These are phyloP conservation scores for Gila robusta DNA, from an alignment of 2,797 vertebrate species.

Conservation along the genomic window DNA sequence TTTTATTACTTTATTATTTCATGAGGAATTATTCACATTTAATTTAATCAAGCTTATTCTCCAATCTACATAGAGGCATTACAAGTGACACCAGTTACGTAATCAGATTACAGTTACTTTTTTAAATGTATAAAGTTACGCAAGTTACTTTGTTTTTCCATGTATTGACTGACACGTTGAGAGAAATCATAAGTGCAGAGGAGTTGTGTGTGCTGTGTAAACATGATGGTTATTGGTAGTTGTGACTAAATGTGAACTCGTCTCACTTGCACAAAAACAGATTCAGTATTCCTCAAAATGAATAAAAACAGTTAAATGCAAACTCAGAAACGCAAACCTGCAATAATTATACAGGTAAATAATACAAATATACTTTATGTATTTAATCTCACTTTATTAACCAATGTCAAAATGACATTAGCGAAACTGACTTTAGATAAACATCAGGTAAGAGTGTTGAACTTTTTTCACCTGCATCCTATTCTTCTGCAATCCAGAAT, in stretches of 20 bases:
- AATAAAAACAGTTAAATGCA: neutral
- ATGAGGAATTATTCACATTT: neutral
- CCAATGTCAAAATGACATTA: neutral
- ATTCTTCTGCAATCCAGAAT: neutral
- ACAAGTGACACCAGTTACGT: neutral
- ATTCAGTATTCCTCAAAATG: neutral
- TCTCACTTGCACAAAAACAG: neutral
- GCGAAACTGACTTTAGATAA: neutral
- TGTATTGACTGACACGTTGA: neutral
- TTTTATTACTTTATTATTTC: neutral
- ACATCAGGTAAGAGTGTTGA: neutral
- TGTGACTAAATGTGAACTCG: neutral
- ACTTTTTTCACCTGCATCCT: neutral
- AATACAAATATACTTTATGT: no score
- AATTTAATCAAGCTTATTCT: neutral
- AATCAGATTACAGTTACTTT: neutral
- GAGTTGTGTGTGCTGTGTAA: neutral
- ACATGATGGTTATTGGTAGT: neutral
- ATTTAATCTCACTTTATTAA: neutral
- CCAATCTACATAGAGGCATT: neutral
- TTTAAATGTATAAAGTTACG: neutral
- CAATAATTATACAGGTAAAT: neutral
- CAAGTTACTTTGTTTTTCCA: neutral
- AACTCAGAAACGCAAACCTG: neutral
- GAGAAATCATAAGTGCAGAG: neutral